phyloP scores from a whole-genome alignment of 1,140 invertebrate species.

The Hycleus cichorii region DNA sequence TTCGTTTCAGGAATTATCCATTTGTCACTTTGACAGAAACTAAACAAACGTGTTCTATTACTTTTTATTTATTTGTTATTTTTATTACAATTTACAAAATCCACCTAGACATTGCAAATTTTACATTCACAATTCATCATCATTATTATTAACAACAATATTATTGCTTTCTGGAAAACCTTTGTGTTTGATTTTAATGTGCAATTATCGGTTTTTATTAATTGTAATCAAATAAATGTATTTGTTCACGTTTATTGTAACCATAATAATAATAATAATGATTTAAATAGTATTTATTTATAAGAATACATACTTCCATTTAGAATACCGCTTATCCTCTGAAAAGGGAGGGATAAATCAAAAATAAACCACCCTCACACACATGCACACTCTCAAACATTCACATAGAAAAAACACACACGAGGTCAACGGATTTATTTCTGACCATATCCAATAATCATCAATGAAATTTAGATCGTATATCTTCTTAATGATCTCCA shows the following conservation, averaged over 20 bases:
- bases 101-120: constrained; percentile 7
- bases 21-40: constrained; percentile 1
- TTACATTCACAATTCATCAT: not conserved
- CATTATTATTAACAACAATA: not conserved
- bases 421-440: too few relatives aligned
- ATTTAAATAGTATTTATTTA: constrained; percentile 4
- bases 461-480: too few relatives aligned
- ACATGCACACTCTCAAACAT: not conserved
- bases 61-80: constrained; percentile 4
- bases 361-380: not conserved
- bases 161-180: constrained; percentile 8
- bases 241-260: not conserved
- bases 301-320: constrained; percentile 17
- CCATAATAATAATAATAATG: constrained; percentile 1
- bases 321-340: constrained; percentile 17
- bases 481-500: too few relatives aligned
- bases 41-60: not conserved
- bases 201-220: not conserved
- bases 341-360: constrained; percentile 5
- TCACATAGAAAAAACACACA: not conserved
- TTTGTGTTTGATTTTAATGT: not conserved
- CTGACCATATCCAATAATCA: too few relatives aligned
- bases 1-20: not conserved
- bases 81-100: constrained; percentile 22
- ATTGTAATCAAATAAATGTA: not conserved